These are phyloP conservation scores for Peromyscus aztecus DNA, from an alignment of 2,797 vertebrate species.

Conservation along the genomic window DNA sequence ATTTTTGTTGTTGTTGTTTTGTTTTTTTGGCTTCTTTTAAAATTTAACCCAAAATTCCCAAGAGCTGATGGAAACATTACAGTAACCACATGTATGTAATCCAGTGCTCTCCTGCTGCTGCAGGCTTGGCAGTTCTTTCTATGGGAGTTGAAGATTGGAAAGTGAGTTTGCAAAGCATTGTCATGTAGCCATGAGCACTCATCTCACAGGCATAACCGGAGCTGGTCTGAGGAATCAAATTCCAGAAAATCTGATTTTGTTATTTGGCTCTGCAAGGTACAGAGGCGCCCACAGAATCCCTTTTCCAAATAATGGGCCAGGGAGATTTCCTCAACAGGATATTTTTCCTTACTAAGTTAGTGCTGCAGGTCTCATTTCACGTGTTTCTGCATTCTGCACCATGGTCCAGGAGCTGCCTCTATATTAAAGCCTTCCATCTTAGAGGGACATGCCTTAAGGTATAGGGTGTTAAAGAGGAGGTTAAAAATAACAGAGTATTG, in stretches of 20 bases:
- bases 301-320: neutral
- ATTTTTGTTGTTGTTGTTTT: neutral
- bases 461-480: neutral
- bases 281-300: neutral
- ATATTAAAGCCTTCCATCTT: neutral
- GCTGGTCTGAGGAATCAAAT: neutral
- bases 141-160: neutral
- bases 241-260: neutral
- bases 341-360: neutral
- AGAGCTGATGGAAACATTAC: neutral
- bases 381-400: neutral
- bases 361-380: neutral
- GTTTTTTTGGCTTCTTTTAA: neutral
- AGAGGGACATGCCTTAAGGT: neutral
- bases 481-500: neutral
- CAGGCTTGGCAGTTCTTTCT: neutral
- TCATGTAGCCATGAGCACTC: neutral
- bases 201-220: neutral
- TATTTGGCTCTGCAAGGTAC: neutral
- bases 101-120: neutral
- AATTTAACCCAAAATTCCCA: neutral
- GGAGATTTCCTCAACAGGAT: neutral
- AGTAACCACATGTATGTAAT: neutral
- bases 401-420: neutral
- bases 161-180: neutral